Base-by-base conservation (phyloP, 2,113 vertebrate genomes). In the Phoxinus phoxinus region DNA sequence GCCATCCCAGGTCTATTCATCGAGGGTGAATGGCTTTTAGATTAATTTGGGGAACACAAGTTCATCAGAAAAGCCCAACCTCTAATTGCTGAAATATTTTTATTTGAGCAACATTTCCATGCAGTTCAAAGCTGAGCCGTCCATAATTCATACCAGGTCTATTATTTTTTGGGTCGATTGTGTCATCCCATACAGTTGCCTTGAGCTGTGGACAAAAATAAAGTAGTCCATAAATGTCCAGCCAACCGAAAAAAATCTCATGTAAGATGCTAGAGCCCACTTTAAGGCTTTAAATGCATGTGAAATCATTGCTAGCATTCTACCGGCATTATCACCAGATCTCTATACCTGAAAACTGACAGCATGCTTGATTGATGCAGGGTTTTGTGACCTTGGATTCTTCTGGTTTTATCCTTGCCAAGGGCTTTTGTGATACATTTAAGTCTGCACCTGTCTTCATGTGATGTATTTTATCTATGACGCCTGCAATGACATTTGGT, bases 51-150 rank as follows among this genome's bases (percentile, higher is more conserved):
- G 19, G 3, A 27, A 13, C 2, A 37, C 27, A n/a, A 41, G 2
- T 53, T 6, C 21, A 9, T 53, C 59, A 46, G 10, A 58, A 46
- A 80, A 23, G 58, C 21, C 63, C 35, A 48, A 88, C 44, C 76
- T 53, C 37, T 79, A 27, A 86, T 84, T 76, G 19, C 63, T 94
- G n/a, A 92, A 93, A 92, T 92, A 92, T 93, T 92, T 90, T 93
- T 92, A 89, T 73, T 48, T 80, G 37, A 61, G 78, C 73, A 90
- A 89, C 87, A 92, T 86, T 89, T 86, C 51, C 63, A 87, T 65
- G 59, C 44, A 59, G 53, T 65, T 87, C 72, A 88, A 92, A 88
- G 87, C 90, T 83, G 83, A 86, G 25, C 69, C 35, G 51, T 85
- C 46, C 85, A 91, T 93, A 93, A 93, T 93, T 93, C 56, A 93